Evolutionary conservation across 2,888 invertebrate genomes (phyloP).

Genomic region (Dysmachus trigonus): DNA sequence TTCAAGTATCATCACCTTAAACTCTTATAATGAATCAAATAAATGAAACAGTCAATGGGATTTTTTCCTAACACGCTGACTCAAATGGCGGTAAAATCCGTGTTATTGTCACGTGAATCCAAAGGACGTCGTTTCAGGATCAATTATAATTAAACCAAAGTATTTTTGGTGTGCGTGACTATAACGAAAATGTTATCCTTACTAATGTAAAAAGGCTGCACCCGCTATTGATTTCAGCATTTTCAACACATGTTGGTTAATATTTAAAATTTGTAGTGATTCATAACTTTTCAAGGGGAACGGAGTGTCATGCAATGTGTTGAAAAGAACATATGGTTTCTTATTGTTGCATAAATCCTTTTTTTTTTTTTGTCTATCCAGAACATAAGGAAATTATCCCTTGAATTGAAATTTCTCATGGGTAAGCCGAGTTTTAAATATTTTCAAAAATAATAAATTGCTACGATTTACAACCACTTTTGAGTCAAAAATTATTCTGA

Average conservation of each 20-base stretch:
- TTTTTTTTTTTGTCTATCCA: no score
- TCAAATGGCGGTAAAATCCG: background rate
- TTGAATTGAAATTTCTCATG: no score
- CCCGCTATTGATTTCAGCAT: background rate
- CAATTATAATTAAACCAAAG: background rate
- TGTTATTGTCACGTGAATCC: background rate
- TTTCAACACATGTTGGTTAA: background rate
- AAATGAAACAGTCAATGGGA: background rate
- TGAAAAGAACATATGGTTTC: background rate
- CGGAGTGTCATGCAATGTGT: background rate
- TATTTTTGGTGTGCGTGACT: background rate
- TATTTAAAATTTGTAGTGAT: background rate
- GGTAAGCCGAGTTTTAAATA: no score
- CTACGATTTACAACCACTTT: no score
- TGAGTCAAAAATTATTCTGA: no score
- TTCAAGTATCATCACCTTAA: background rate
- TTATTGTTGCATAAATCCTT: background rate
- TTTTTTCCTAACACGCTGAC: no score
- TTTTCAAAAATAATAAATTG: no score
- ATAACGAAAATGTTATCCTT: background rate
- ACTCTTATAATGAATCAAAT: background rate
- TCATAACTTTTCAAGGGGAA: background rate
- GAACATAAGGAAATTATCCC: no score
- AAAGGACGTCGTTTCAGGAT: background rate
- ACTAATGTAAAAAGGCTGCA: background rate